A percentile compares a stretch with the other conserved stretches of the same genome.
These are phyloP conservation scores for Meleagris gallopavo DNA, from an alignment of 2,113 vertebrate species.

Conservation along the genomic window DNA sequence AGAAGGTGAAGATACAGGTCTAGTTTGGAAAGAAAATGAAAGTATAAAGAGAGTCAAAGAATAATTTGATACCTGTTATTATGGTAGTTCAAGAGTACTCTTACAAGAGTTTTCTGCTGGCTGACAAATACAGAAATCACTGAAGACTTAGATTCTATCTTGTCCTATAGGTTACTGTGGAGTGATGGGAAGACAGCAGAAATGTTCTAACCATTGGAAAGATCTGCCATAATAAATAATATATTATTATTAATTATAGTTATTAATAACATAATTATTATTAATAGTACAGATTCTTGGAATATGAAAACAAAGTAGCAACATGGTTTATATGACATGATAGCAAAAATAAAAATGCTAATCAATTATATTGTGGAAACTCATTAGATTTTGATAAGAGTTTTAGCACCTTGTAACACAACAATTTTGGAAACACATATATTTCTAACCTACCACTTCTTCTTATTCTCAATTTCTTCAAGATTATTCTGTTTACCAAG, in stretches of 20 bases:
- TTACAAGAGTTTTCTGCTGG: neutral
- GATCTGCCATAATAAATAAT: accelerated
- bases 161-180: neutral
- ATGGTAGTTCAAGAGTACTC: neutral
- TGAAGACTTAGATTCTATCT: neutral
- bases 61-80: neutral
- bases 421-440: accelerated
- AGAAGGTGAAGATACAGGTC: neutral
- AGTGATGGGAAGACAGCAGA: neutral
- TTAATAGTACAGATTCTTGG: neutral
- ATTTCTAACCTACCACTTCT: neutral
- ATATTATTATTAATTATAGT: too few relatives aligned
- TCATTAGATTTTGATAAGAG: neutral
- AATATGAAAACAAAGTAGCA: neutral
- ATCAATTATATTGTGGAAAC: neutral
- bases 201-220: neutral
- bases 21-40: neutral
- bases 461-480: neutral
- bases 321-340: accelerated
- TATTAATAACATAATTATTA: too few relatives aligned
- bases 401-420: neutral
- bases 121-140: neutral
- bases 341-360: neutral
- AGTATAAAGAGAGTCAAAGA: neutral
- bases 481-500: neutral